Evolutionary conservation across 2,113 vertebrate species (phyloP), one percentile per base, ranked within the genome.

Genomic region (Mandrillus leucophaeus): DNA sequence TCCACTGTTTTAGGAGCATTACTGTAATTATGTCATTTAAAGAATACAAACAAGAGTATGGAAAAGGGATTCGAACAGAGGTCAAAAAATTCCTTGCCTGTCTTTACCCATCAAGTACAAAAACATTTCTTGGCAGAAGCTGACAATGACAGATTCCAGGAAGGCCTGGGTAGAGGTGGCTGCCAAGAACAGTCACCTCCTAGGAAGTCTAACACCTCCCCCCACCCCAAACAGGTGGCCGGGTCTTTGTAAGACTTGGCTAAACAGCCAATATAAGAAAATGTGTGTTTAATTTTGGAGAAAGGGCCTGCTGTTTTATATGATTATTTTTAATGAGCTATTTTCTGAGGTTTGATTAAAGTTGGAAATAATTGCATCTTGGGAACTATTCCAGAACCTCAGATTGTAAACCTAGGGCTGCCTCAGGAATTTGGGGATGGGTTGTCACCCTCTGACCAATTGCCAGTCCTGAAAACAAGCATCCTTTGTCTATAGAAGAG

Each of bases 401-500:
- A 80, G 78, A 68, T 43, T 82, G 40, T 79, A 91, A 80, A 52
- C 38, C 79, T 83, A 70, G 35, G 50, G 23, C 35, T 81, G 78
- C 79, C 85, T 94, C 79, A 80, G 88, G 76, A 96, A 88, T 86
- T 35, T 18, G 2, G 30, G 70, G 38, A 93, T 90, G 72, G 50
- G n/a, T 84, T 92, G 76, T 90, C 78, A 82, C 73, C 35, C 73
- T 80, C 66, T 82, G 61, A 89, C 90, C 40, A 18, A 94, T 3
- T 57, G 82, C 72, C 79, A 93, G 72, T 64, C 80, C 72, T 82
- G 84, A 86, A 96, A 93, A 96, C 88, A 97, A 96, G 55, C 20
- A 80, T 95, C 81, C 84, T 96, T 97, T 96, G 93, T 96, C 93
- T 88, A 20, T 25, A 83, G 82, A 93, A 52, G 88, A 97, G 85